phyloP scores from a whole-genome alignment of 2,888 invertebrate species.

The Polydrusus cervinus region DNA sequence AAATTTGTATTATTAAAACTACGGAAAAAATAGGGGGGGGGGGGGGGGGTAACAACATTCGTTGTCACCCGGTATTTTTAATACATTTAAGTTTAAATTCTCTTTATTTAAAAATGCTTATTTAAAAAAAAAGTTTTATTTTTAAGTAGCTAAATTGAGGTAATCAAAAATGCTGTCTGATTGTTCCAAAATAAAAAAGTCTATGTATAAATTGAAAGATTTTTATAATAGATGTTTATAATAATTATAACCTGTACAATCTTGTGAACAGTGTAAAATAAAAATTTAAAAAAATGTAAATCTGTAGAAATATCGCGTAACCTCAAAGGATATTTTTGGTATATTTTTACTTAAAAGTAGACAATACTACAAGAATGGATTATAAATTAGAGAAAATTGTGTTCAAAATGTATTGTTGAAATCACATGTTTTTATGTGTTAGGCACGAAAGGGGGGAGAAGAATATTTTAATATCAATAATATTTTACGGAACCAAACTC shows the following conservation, averaged over 20 bases:
- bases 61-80: too few species aligned
- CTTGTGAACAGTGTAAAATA: conserved; percentile 22
- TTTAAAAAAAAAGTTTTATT: too few species aligned
- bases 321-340: conserved; percentile 53
- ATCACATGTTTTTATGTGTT: conserved; percentile 40
- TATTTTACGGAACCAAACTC: neutral
- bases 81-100: neutral
- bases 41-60: too few species aligned
- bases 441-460: conserved; percentile 33
- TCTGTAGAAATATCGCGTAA: conserved; percentile 41
- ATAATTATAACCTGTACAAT: neutral
- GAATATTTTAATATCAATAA: neutral
- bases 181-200: too few species aligned
- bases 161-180: too few species aligned
- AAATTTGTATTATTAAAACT: too few species aligned
- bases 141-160: too few species aligned
- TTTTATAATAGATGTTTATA: neutral
- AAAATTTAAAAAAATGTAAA: conserved; percentile 15
- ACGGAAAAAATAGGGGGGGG: too few species aligned
- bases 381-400: conserved; percentile 30
- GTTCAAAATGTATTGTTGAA: conserved; percentile 45
- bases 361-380: conserved; percentile 43
- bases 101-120: neutral
- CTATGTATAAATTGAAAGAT: neutral
- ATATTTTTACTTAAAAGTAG: conserved; percentile 47